These are phyloP conservation scores for Actinostola sp. DNA, from an alignment of 92 coral and sea anemone species.

Conservation along the genomic window DNA sequence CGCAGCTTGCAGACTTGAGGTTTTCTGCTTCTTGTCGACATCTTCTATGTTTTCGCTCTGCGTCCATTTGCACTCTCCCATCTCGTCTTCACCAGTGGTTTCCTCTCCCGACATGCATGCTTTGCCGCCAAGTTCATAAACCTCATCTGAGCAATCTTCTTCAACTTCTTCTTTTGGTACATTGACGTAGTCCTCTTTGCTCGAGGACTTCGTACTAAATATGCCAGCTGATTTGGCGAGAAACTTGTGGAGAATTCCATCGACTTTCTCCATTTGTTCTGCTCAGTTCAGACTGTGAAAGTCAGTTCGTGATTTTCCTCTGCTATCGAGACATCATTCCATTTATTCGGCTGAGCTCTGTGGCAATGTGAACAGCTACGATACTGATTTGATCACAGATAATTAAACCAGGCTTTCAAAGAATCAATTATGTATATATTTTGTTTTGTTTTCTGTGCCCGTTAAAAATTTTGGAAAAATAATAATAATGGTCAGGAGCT, in stretches of 20 bases:
- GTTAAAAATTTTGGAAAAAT: not conserved
- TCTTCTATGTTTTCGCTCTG: slow-evolving; percentile 23
- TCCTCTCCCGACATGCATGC: slow-evolving; percentile 25
- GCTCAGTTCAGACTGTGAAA: not conserved
- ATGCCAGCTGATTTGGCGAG: not conserved
- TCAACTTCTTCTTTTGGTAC: slow-evolving; percentile 46
- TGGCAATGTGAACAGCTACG: not conserved
- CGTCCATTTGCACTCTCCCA: no score
- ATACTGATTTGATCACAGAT: not conserved
- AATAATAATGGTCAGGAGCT: not conserved
- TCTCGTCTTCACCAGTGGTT: slow-evolving; percentile 43
- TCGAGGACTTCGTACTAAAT: not conserved
- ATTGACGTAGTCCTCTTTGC: slow-evolving; percentile 39
- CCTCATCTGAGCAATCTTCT: slow-evolving; percentile 40
- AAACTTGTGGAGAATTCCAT: not conserved
- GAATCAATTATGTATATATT: not conserved
- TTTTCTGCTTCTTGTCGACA: slow-evolving; percentile 54
- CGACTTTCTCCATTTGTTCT: not conserved
- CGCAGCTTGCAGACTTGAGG: slow-evolving; percentile 90
- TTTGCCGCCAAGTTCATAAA: slow-evolving; percentile 50
- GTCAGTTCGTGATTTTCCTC: not conserved
- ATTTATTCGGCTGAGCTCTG: not conserved
- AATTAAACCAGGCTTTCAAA: not conserved
- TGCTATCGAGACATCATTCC: not conserved
- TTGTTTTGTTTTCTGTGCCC: not conserved